A percentile compares a stretch with the other conserved stretches of the same genome.
Conservation (phyloP, 1,140 invertebrate genomes). For the Oryzaephilus surinamensis region DNA sequence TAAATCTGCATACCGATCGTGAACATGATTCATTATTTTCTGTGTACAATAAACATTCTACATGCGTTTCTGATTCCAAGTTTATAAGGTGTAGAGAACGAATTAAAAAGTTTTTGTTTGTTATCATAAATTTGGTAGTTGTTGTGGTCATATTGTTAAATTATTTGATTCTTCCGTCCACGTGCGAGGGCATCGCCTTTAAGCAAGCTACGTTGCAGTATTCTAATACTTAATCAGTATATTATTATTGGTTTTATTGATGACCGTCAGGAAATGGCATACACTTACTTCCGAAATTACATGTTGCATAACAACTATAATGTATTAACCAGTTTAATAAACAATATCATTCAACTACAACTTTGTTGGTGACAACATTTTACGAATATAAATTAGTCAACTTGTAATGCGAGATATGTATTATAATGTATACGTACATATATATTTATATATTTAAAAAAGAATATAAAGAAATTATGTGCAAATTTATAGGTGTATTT, state of each 20-base stretch:
- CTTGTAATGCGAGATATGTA: too few relatives aligned
- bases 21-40: constrained; percentile 23
- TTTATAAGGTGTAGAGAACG: constrained; percentile 20
- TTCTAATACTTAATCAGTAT: constrained; percentile 1
- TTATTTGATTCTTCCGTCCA: constrained; percentile 20
- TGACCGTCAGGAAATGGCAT: constrained; percentile 19
- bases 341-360: too few relatives aligned
- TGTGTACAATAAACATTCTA: constrained; percentile 27
- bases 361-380: too few relatives aligned
- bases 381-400: too few relatives aligned
- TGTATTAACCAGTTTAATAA: too few relatives aligned
- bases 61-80: too few relatives aligned
- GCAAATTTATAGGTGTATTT: too few relatives aligned
- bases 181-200: constrained; percentile 16
- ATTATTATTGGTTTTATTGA: neutral
- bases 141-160: constrained; percentile 11
- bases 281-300: constrained; percentile 18
- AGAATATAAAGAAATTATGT: too few relatives aligned
- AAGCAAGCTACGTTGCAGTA: constrained; percentile 1
- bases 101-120: too few relatives aligned
- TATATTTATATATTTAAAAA: too few relatives aligned
- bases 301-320: constrained; percentile 15
- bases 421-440: too few relatives aligned
- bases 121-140: constrained; percentile 8
- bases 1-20: constrained; percentile 27